phyloP scores from a whole-genome alignment of 2,113 vertebrate genomes.

The Blennius ocellaris region DNA sequence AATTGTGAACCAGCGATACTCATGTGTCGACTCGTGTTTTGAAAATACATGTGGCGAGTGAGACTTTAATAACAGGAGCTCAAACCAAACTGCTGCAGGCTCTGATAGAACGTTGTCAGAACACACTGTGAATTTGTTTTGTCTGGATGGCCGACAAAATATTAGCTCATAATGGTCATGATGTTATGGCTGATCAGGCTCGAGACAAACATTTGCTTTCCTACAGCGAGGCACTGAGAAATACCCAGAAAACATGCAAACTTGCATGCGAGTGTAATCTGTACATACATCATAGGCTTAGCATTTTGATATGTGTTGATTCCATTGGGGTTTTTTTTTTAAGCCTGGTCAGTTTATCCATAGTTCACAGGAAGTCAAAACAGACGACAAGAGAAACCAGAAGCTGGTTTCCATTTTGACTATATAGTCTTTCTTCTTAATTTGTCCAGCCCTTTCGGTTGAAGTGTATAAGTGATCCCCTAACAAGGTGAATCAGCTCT shows the following conservation, averaged over 20 bases:
- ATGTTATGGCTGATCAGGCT: too few relatives aligned
- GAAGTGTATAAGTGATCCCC: background rate
- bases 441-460: conserved; percentile 13
- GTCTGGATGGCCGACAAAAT: too few relatives aligned
- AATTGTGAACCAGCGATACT: too few relatives aligned
- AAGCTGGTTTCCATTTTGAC: conserved; percentile 17
- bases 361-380: conserved; percentile 25
- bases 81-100: too few relatives aligned
- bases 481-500: conserved; percentile 79
- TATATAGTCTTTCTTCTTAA: conserved; percentile 13
- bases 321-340: conserved; percentile 7
- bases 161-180: background rate
- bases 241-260: conserved; percentile 40
- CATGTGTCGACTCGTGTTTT: too few relatives aligned
- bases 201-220: conserved; percentile 32
- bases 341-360: background rate
- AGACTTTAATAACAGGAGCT: too few relatives aligned
- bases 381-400: conserved; percentile 15
- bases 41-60: too few relatives aligned
- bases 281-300: background rate
- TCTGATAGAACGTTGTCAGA: too few relatives aligned
- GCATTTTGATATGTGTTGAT: conserved; percentile 23
- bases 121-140: too few relatives aligned
- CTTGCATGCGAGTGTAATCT: conserved; percentile 28
- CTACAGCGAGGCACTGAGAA: conserved; percentile 69